Base-by-base conservation (phyloP, 2,888 invertebrate species). In the Abrostola tripartita region DNA sequence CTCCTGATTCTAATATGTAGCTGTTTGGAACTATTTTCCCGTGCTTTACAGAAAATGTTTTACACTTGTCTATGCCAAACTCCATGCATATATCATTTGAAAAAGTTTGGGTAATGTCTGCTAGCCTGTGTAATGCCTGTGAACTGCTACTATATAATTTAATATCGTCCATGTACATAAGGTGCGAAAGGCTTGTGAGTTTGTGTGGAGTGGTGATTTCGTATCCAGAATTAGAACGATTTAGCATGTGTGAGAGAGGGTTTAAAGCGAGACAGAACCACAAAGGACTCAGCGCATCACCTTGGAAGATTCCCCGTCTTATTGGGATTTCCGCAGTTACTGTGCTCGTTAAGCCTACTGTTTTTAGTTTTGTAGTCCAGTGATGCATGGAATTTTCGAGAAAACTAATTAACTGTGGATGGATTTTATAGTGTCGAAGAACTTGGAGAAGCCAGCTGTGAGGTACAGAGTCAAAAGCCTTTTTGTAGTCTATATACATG, bases 261-360 rank as follows among this genome's bases (percentile, higher is more conserved):
- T 52, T 52, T n/a, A 59, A 35, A 9, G 58, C 51, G 5, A 52
- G 37, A 14, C 58, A 59, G 36, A 59, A 59, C 58, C 52, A 59
- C 12, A 59, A n/a, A 12, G 72, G 71, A 12, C 70, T 74, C 5
- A 76, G 14, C 0, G 74, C 52, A 51, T 73, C 70, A 5, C 76
- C 76, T 41, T 72, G 70, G 54, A 64, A 78, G 9, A 81, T 78
- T 9, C 76, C 76, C 8, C 73, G 35, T 52, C 7, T 51, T 49
- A 74, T 78, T 36, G 56, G 53, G 5, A 76, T 74, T 0, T 44
- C 36, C 11, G 53, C 42, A n/a, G 71, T 71, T 5, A 50, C 52
- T 41, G n/a, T 55, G 37, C 11, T 35, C 36, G 40, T 10, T 0
- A 40, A 9, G 2, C 12, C 12, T 40, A 76, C 4, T 10, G 51